Conservation (phyloP, 2,113 vertebrate species). For the human region DNA sequence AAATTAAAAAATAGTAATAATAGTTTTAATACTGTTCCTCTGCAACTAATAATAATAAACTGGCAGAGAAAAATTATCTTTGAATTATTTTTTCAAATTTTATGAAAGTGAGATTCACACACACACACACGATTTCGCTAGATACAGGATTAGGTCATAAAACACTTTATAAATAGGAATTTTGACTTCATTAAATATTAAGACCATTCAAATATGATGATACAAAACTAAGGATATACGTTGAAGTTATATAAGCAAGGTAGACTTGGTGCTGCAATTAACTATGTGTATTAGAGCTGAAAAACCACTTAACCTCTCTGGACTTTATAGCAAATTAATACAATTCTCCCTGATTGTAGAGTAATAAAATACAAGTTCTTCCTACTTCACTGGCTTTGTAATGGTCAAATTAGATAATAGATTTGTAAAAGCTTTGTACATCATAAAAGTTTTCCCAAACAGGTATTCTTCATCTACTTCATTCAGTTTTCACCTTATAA, state of each 20-base stretch:
- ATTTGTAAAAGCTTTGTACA: neutral
- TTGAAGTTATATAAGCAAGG: neutral
- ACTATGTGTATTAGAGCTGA: neutral
- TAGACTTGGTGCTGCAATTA: neutral
- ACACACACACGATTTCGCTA: neutral
- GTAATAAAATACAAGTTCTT: neutral
- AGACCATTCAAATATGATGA: neutral
- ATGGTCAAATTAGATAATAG: neutral
- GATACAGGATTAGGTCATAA: neutral
- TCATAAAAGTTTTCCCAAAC: neutral
- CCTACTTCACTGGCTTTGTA: neutral
- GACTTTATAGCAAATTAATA: neutral
- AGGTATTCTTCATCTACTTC: neutral
- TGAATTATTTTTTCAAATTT: neutral
- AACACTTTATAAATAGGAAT: neutral
- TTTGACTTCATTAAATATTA: neutral
- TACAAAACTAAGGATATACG: rapidly evolving
- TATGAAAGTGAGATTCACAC: neutral
- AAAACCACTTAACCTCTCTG: neutral
- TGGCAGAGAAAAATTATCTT: neutral
- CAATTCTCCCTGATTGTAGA: neutral
- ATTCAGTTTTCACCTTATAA: neutral
- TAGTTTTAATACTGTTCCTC: neutral
- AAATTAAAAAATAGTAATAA: neutral
- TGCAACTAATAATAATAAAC: neutral